Conservation (phyloP, 2,113 vertebrate genomes). For the Alectura lathami region DNA sequence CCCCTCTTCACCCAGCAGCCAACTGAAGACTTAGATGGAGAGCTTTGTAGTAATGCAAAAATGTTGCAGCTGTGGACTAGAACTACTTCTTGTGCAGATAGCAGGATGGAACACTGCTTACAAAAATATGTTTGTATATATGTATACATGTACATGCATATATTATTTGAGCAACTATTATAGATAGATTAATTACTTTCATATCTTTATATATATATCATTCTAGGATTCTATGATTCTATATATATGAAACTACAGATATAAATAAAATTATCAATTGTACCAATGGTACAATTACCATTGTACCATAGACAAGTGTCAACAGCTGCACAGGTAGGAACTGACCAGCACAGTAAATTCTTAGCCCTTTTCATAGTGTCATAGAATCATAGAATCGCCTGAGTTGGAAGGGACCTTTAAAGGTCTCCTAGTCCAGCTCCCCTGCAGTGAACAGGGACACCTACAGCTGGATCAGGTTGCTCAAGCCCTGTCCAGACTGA, state of each 20-base stretch:
- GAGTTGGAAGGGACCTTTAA: no score
- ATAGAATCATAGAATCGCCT: no score
- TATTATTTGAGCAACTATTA: background rate
- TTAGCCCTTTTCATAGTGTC: background rate
- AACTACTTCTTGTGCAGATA: background rate
- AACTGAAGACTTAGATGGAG: background rate
- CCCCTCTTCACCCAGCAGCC: background rate
- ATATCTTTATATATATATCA: background rate
- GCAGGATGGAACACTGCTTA: background rate
- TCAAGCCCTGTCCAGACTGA: no score
- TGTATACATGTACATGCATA: background rate
- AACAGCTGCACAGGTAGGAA: background rate
- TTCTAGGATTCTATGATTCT: no score
- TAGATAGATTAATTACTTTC: background rate
- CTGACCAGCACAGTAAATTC: fast-evolving
- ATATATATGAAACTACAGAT: background rate
- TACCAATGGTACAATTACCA: no score
- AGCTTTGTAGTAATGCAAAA: background rate
- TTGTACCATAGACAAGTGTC: background rate
- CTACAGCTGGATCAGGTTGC: no score
- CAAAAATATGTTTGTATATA: background rate
- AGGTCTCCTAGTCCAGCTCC: no score
- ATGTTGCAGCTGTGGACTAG: background rate
- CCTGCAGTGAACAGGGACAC: no score
- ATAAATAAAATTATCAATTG: background rate